Base-by-base conservation (phyloP, 2,888 invertebrate genomes). In the Nezara viridula region DNA sequence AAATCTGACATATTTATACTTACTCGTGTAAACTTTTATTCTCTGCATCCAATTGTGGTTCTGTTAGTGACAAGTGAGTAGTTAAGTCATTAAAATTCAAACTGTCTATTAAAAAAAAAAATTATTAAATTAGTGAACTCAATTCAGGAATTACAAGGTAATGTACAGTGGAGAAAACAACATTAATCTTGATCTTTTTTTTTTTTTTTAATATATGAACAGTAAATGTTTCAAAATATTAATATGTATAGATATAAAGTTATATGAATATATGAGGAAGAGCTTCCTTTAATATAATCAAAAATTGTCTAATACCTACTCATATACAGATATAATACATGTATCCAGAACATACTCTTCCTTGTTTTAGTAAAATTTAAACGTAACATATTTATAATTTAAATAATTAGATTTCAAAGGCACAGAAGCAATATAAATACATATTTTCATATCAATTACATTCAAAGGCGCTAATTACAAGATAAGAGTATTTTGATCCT, bases 11-110 rank as follows among this genome's bases (percentile, higher is more conserved):
- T 12, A 86, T 40, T 24, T n/a, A 52, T 60, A 87, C 87, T 66
- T 55, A 66, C 66, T 87, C n/a, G 27, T 87, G 55, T 27, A 50
- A 87, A 88, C 85, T 88, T 49, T 87, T 88, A 85, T 88, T 32
- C 40, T 47, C 85, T 66, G 24, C 49, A 88, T 44, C 37, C 81
- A 50, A n/a, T 47, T 37, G 52, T 85, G 60, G 85, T 85, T 89
- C 85, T 40, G 85, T 37, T 88, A 88, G 60, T n/a, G 81, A 81
- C n/a, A 81, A 81, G 81, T 81, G 81, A 24, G 81, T 5, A 77
- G 40, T 44, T 44, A 81, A 81, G 40, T 81, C 81, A 81, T 81
- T 81, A 81, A 81, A 44, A 81, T 47, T 81, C 81, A 81, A 81
- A 47, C n/a, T 81, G 40, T 81, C 81, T 81, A 86, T 52, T 86